Evolutionary conservation across 2,113 vertebrate genomes (phyloP), one percentile per base, ranked within the genome.

Genomic region (Sminthopsis crassicaudata): DNA sequence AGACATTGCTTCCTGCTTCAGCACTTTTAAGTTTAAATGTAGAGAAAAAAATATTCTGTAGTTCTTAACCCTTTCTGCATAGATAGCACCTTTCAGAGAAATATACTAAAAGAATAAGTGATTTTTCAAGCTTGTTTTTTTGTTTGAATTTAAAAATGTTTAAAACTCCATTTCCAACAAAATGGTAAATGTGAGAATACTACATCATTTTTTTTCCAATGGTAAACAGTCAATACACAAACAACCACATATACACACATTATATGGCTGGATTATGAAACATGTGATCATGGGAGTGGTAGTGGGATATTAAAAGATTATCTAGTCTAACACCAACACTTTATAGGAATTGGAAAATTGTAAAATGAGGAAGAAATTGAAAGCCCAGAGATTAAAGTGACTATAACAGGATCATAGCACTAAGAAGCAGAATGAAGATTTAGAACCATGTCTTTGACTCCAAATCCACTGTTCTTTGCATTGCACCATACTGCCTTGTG

Each of bases 1-100:
- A 98, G 98, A 98, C 96, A 97, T 97, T 97, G 98, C 98, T 98
- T 98, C 98, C 98, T 98, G 98, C 97, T 98, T 98, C 98, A 98
- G 97, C 97, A 98, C 97, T 96, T 98, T 97, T 97, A 97, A 94
- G 97, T 98, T 98, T 97, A 98, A 98, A 98, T 93, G 92, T 16
- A 94, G 96, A 90, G 94, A 96, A 96, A 50, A 48, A 91, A 91
- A 60, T 55, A 89, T 96, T 97, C 97, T 95, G 93, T 92, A 93
- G 96, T 95, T 98, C 98, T 99, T 99, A 99, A 98, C 98, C 97
- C 96, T 94, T 98, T 84, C 95, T 97, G 91, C 94, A 94, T 52
- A 96, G 53, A 91, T 95, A 92, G 55, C 91, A 55, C 76, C 94
- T 94, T 94, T 94, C 91, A 92, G 88, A 93, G 94, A 93, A 97